Base-by-base conservation (phyloP, 2,113 vertebrate species). In the Herpetotheres cachinnans region DNA sequence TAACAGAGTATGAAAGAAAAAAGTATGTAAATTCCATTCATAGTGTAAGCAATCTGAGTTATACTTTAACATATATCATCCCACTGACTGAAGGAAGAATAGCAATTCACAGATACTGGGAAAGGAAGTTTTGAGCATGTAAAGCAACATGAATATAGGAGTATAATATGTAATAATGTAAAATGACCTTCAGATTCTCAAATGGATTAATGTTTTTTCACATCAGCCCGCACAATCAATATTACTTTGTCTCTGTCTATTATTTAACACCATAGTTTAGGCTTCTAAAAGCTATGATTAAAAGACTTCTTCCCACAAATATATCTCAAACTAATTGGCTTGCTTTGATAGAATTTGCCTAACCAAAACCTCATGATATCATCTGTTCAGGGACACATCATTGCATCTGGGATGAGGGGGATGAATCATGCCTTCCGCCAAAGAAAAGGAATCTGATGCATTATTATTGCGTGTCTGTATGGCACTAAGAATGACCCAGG, bases 211-310 rank as follows among this genome's bases (percentile, higher is more conserved):
- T 58, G 16, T 34, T 42, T 74, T 58, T 69, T 76, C 54, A 32
- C n/a, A 59, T 81, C 83, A 78, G 26, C 16, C 38, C 47, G 27
- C 5, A 0, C 29, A 78, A 81, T 89, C 91, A 74, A 63, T 95
- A 86, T 71, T 86, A 42, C 30, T 78, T 94, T 73, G 32, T 86
- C 36, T 88, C 50, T 67, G 46, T 83, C 67, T 66, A 71, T 93
- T 94, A 55, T 91, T 93, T 96, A 91, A 85, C 44, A 44, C 55
- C 34, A n/a, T 47, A 52, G 34, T 94, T 94, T 52, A 63, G 62
- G 44, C 27, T 95, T 87, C 44, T 94, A 91, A 95, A 93, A 87
- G 84, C 89, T 87, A 61, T 96, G 52, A 91, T 96, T 95, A 94
- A 96, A 96, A 84, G 52, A 56, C 32, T 84, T 84, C 81, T 96